phyloP scores from a whole-genome alignment of 1,140 invertebrate genomes.

The Papilio polyxenes region DNA sequence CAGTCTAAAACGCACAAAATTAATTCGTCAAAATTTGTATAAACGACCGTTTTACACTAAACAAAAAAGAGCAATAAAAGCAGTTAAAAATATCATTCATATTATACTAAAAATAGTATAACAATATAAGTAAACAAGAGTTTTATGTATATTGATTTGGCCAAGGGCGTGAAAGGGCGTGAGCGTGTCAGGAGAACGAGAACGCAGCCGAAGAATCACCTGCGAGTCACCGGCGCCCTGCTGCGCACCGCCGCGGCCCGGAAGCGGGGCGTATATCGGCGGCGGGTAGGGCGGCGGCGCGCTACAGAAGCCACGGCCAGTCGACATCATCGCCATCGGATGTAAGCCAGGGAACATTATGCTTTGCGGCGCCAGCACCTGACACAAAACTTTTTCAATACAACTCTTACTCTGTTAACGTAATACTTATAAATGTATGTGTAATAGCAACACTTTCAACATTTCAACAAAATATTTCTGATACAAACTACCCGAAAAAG shows the following conservation, averaged over 20 bases:
- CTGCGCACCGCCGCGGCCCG: constrained; percentile 78
- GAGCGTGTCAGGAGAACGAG: background rate
- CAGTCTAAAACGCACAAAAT: constrained; percentile 23
- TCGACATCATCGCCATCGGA: constrained; percentile 98
- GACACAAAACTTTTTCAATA: constrained; percentile 38
- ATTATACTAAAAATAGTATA: background rate
- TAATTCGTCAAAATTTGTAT: constrained; percentile 6
- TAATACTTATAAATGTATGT: no score
- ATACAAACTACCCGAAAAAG: no score
- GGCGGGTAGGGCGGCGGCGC: constrained; percentile 80
- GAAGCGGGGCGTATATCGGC: constrained; percentile 82
- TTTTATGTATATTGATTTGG: no score
- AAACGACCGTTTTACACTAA: background rate
- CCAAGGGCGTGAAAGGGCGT: no score
- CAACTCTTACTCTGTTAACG: no score
- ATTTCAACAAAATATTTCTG: no score
- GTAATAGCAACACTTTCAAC: no score
- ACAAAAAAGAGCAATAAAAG: background rate
- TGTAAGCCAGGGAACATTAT: constrained; percentile 97
- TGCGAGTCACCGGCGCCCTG: constrained; percentile 80
- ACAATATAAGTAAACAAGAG: background rate
- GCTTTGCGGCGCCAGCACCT: constrained; percentile 90
- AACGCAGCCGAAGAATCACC: constrained; percentile 52
- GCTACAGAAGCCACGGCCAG: constrained; percentile 84
- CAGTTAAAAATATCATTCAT: background rate